Evolutionary conservation across 2,113 vertebrate genomes (phyloP), one percentile per base, ranked within the genome.

Genomic region (Bucco capensis): DNA sequence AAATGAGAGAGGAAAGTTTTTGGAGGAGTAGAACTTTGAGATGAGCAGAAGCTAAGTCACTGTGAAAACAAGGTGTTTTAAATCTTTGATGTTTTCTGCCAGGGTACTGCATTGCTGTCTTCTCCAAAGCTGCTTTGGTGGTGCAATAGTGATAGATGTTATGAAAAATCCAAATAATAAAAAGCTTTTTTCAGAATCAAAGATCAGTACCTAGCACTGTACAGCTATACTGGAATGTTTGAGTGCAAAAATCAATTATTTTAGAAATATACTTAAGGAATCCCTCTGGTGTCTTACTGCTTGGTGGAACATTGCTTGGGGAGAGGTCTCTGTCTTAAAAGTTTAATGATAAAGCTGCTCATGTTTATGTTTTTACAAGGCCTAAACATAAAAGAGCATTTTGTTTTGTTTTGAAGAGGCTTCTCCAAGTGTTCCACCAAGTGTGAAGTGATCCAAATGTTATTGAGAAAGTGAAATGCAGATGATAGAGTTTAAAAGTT

Each of bases 301-400:
- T 65, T 78, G 51, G 15, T 89, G 74, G 62, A 86, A 37, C 51
- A 38, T 58, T 86, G 70, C 49, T 73, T 85, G 44, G 58, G 67
- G 75, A 96, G 33, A 57, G 17, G 83, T 83, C 46, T 10, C 33
- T 40, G 19, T 83, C 64, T 83, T 94, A 47, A 77, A 88, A 90
- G 18, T 88, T 91, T 86, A 80, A 57, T 69, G 75, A 46, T 86
- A 80, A 95, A 83, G 42, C 79, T 91, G 64, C 33, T 79, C 19
- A 5, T 82, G 37, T 83, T 58, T 53, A n/a, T 74, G 25, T 75
- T 90, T 75, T 75, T 40, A 79, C 58, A 76, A 80, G 46, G 10
- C 42, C 15, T 87, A 64, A 65, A 49, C 24, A 50, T 83, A 18
- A 61, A 94, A 66, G 17, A 82, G 16, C 27, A 15, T 90, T 80